phyloP scores from a whole-genome alignment of 2,888 invertebrate genomes.

The Parthenolecanium corni region DNA sequence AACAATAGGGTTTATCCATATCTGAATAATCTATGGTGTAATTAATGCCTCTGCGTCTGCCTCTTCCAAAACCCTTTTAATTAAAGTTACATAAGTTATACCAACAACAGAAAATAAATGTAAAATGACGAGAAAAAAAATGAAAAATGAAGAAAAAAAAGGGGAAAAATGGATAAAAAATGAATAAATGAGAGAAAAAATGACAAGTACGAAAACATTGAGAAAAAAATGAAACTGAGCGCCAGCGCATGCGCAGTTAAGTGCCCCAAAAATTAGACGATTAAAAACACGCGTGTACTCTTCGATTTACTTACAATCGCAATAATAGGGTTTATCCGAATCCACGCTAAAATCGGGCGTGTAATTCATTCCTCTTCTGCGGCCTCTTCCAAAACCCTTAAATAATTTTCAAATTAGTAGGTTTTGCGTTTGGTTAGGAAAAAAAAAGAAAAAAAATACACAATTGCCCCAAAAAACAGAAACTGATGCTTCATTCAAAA shows the following conservation, averaged over 20 bases:
- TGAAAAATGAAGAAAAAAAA: slow-evolving; percentile 1
- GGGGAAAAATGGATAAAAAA: slow-evolving; percentile 20
- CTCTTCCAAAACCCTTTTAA: slow-evolving; percentile 30
- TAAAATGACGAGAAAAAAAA: slow-evolving; percentile 1
- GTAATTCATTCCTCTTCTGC: slow-evolving; percentile 30
- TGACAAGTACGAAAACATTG: slow-evolving; percentile 5
- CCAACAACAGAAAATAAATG: slow-evolving; percentile 1
- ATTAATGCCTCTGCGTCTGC: slow-evolving; percentile 30
- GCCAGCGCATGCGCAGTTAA: slow-evolving; percentile 29
- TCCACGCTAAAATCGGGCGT: slow-evolving; percentile 41
- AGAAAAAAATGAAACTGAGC: slow-evolving; percentile 9
- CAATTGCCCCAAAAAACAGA: no score
- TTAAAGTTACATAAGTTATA: slow-evolving; percentile 23
- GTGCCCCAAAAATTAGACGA: slow-evolving; percentile 25
- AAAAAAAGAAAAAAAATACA: no score
- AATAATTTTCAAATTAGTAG: slow-evolving; percentile 28
- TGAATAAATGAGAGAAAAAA: slow-evolving; percentile 5
- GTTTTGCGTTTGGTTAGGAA: neutral
- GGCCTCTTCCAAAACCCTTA: slow-evolving; percentile 31
- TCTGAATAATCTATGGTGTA: slow-evolving; percentile 41
- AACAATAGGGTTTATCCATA: slow-evolving; percentile 76
- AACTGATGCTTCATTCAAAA: no score
- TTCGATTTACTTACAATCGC: slow-evolving; percentile 67
- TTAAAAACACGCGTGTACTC: slow-evolving; percentile 24
- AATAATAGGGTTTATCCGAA: slow-evolving; percentile 77